These are phyloP conservation scores for Peromyscus attwateri DNA, from an alignment of 2,797 vertebrate genomes.

Conservation along the genomic window DNA sequence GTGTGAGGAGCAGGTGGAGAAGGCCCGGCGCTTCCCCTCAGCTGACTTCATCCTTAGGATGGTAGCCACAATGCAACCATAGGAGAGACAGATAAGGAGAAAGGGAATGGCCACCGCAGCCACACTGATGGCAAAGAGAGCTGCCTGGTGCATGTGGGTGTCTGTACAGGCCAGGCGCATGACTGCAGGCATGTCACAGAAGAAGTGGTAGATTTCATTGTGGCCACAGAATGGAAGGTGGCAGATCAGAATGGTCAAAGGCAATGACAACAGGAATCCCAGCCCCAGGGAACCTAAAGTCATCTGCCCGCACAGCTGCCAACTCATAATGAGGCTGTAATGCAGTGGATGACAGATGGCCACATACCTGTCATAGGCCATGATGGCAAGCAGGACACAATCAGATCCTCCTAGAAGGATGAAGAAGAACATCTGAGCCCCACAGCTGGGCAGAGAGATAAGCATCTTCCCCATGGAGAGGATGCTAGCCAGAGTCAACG, in stretches of 20 bases:
- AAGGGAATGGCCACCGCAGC: background rate
- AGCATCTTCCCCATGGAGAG: background rate
- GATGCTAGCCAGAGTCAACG: background rate
- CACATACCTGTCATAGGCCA: background rate
- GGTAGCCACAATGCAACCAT: background rate
- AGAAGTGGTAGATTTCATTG: background rate
- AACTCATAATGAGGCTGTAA: background rate
- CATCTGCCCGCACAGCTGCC: background rate
- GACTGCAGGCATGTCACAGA: background rate
- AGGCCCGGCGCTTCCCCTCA: background rate
- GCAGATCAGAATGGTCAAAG: background rate
- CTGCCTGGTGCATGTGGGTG: fast-evolving
- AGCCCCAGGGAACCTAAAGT: background rate
- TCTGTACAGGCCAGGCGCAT: background rate
- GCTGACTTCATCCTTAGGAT: background rate
- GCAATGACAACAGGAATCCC: background rate
- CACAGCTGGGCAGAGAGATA: background rate
- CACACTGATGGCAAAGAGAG: background rate
- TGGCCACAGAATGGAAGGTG: background rate
- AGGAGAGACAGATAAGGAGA: constrained; percentile 18
- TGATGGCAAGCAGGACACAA: background rate
- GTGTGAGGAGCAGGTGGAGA: background rate
- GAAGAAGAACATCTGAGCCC: background rate
- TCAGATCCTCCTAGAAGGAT: background rate
- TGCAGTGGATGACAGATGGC: background rate